A percentile compares a stretch with the other conserved stretches of the same genome.
phyloP scores from a whole-genome alignment of 2,113 vertebrate species.

The Willisornis vidua region DNA sequence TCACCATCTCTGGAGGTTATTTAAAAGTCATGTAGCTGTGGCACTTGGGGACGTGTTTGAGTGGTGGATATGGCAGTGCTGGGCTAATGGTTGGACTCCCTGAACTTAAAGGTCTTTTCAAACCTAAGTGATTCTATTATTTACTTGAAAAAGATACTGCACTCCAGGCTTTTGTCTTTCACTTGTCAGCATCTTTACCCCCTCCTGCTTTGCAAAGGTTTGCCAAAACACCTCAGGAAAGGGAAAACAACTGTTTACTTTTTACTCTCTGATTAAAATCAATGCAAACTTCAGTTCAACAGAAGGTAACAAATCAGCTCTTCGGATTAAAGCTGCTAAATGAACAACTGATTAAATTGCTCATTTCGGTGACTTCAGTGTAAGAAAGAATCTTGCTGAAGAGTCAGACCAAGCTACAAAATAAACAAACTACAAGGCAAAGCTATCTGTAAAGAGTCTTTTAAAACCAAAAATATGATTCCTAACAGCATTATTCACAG shows the following conservation, averaged over 20 bases:
- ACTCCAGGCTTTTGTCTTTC: neutral
- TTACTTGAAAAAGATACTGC: neutral
- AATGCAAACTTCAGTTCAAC: neutral
- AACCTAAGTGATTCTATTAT: neutral
- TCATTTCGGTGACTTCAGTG: neutral
- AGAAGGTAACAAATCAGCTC: neutral
- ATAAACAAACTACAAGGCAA: neutral
- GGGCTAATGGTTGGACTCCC: neutral
- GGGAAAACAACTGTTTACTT: neutral
- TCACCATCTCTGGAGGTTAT: neutral
- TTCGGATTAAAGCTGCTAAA: neutral
- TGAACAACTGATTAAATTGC: neutral
- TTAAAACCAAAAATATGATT: neutral
- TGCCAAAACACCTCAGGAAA: neutral
- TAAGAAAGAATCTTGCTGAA: neutral
- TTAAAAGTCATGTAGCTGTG: neutral
- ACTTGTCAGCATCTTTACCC: neutral
- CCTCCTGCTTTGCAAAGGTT: neutral
- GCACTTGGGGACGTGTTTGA: neutral
- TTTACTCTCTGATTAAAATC: neutral
- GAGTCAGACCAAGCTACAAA: neutral
- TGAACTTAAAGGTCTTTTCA: neutral
- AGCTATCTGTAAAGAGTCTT: neutral
- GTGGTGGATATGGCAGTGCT: neutral
- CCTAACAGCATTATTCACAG: neutral